Evolutionary conservation across 92 coral and sea anemone species (phyloP), one percentile per base, ranked within the genome.

Genomic region (Phymanthus crucifer): DNA sequence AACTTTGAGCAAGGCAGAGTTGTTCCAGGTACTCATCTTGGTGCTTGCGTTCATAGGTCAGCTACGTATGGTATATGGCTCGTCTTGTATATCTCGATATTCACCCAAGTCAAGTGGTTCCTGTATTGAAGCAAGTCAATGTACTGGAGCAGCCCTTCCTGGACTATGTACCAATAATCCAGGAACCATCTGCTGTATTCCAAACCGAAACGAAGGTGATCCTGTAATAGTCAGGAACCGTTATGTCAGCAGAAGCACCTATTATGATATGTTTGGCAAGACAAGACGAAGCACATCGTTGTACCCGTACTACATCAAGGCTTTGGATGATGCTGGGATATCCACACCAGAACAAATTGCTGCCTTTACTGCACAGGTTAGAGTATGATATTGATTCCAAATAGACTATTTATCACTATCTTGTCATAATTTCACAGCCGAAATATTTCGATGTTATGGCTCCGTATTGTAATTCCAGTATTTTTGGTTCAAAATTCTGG

Each of bases 101-200:
- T 6, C 83, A n/a, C 68, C 79, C 19, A 47, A 31, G 50, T 70
- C 35, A 77, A 18, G 24, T 72, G 94, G 94, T 35, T 36, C 72
- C 66, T 87, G 84, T 43, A 80, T 37, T 67, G 76, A 79, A 68
- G 86, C 78, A 37, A 46, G 26, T 18, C 66, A 67, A 3, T 90
- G 94, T 24, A 81, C 91, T 71, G 94, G 94, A n/a, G 91, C 94
- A 27, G 76, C 89, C 38, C 70, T 90, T 65, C 85, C 79, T 34
- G 77, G 72, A 29, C 74, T 81, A 9, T 84, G 88, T 54, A 73
- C 50, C 37, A 74, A 32, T 1, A 50, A 72, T 23, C 81, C 80
- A 19, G 54, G 50, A 16, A 72, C 67, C 10, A 71, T 87, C 21
- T 90, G 94, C 66, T 90, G 94, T 71, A 74, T 90, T 2, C 66